These are phyloP conservation scores for Atta texana DNA, from an alignment of 1,140 invertebrate species.

Conservation along the genomic window DNA sequence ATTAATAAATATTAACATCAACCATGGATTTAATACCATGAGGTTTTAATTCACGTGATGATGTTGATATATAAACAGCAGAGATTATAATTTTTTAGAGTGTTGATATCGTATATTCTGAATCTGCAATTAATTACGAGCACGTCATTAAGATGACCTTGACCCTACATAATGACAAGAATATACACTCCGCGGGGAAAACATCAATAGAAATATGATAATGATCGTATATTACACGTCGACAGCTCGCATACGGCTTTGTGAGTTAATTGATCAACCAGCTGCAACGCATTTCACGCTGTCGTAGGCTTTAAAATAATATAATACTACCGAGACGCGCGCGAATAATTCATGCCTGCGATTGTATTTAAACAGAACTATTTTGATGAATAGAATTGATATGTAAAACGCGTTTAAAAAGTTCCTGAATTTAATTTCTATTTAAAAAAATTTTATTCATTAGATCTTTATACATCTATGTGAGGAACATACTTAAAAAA, in stretches of 20 bases:
- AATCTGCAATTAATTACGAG: conserved; percentile 39
- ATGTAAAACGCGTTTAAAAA: neutral
- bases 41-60: too few species aligned
- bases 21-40: too few species aligned
- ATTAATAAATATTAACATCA: too few species aligned
- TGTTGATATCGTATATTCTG: neutral
- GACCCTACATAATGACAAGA: conserved; percentile 33
- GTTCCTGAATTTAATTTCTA: neutral
- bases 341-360: neutral
- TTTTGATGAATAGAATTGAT: neutral
- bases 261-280: conserved; percentile 8
- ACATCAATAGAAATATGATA: conserved; percentile 49
- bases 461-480: neutral
- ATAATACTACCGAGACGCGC: neutral
- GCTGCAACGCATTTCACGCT: conserved; percentile 12
- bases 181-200: conserved; percentile 14
- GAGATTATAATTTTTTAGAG: too few species aligned
- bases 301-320: conserved; percentile 33
- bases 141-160: conserved; percentile 4
- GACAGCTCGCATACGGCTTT: conserved; percentile 12
- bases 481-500: too few species aligned
- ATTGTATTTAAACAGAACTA: conserved; percentile 3
- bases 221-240: conserved; percentile 39
- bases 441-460: neutral
- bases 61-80: too few species aligned